Percentiles rank a stretch among this genome's conserved stretches.
Evolutionary conservation across 2,113 vertebrate species (phyloP).

Genomic region (Cervus canadensis): DNA sequence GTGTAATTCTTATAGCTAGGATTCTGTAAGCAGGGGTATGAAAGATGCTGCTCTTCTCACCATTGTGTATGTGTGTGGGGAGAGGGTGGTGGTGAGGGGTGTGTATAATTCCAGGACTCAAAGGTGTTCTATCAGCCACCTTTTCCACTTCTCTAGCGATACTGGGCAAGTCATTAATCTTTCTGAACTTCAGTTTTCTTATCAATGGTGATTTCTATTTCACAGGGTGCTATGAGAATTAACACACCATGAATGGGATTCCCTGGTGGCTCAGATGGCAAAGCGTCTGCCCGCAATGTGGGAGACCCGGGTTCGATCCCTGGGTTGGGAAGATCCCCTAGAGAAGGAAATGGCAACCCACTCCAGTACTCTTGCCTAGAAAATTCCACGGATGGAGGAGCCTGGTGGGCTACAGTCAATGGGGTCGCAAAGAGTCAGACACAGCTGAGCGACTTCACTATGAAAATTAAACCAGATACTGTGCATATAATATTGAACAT

Average conservation of each 20-base stretch:
- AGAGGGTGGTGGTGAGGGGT: neutral
- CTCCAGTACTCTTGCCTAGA: neutral
- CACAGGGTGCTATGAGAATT: neutral
- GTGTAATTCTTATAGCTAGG: neutral
- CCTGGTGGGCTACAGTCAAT: neutral
- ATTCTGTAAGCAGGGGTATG: neutral
- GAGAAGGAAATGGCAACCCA: neutral
- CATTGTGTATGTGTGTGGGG: neutral
- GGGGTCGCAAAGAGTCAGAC: neutral
- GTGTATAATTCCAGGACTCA: neutral
- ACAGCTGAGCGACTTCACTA: fast-evolving
- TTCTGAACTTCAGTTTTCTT: neutral
- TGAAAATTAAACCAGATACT: neutral
- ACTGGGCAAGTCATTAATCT: neutral
- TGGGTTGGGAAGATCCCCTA: neutral
- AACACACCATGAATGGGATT: neutral
- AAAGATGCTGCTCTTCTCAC: neutral
- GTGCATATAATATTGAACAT: neutral
- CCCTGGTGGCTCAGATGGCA: neutral
- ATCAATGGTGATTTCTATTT: neutral
- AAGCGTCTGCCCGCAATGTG: fast-evolving
- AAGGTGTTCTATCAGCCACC: neutral
- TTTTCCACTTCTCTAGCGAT: neutral
- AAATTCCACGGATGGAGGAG: neutral
- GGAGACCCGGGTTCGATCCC: neutral